Conservation (phyloP, 2,797 vertebrate genomes). For the Eutrigla gurnardus region DNA sequence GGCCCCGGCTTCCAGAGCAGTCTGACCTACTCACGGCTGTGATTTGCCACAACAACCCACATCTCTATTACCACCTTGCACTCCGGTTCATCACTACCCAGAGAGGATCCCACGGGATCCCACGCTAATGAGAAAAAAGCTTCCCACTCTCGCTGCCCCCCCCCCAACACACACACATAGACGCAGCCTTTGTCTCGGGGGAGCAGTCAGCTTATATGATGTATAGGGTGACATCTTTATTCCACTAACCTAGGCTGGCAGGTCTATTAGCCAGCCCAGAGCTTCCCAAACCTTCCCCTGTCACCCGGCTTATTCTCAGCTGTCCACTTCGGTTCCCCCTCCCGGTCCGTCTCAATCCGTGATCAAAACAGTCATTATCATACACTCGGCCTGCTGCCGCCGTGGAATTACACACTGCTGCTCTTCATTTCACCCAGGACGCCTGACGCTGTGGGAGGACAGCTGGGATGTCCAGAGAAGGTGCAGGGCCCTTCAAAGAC, state of each 20-base stretch:
- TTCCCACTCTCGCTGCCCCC: slow-evolving; percentile 31
- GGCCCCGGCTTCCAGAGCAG: slow-evolving; percentile 52
- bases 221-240: slow-evolving; percentile 81
- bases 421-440: slow-evolving; percentile 33
- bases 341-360: slow-evolving; percentile 70
- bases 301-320: slow-evolving; percentile 70
- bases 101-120: slow-evolving; percentile 69
- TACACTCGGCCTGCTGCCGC: slow-evolving; percentile 31
- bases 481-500: not conserved
- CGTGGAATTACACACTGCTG: slow-evolving; percentile 46
- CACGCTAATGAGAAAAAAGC: slow-evolving; percentile 70
- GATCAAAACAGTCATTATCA: slow-evolving; percentile 74
- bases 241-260: slow-evolving; percentile 79
- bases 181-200: slow-evolving; percentile 67
- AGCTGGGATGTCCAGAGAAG: slow-evolving; percentile 8
- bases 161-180: slow-evolving; percentile 37
- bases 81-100: slow-evolving; percentile 68
- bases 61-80: slow-evolving; percentile 76
- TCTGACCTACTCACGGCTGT: slow-evolving; percentile 64
- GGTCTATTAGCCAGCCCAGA: slow-evolving; percentile 77
- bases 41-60: slow-evolving; percentile 73
- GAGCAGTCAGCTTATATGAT: slow-evolving; percentile 80
- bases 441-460: slow-evolving; percentile 5
- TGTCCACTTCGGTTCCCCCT: slow-evolving; percentile 62
- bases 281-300: slow-evolving; percentile 71